phyloP scores from a whole-genome alignment of 2,888 invertebrate species.

The Germaria angustata region DNA sequence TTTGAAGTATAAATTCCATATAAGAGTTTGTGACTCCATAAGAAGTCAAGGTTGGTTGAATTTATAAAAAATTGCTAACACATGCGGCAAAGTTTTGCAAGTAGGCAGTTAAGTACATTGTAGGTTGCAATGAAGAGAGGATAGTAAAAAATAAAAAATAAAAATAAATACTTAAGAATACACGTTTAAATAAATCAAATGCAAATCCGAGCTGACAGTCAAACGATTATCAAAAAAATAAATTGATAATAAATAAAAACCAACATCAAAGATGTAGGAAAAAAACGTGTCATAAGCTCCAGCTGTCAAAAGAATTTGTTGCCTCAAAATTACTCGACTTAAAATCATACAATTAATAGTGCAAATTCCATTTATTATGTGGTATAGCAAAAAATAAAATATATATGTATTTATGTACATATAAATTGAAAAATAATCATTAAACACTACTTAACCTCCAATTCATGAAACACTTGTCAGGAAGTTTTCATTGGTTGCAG shows the following conservation, averaged over 20 bases:
- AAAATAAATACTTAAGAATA: background rate
- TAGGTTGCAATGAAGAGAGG: slow-evolving; percentile 46
- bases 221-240: too few relatives aligned
- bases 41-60: slow-evolving; percentile 26
- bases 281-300: background rate
- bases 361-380: too few relatives aligned
- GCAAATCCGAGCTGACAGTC: background rate
- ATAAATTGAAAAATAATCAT: background rate
- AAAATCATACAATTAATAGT: background rate
- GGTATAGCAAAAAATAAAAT: too few relatives aligned
- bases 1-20: too few relatives aligned
- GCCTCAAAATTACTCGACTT: background rate
- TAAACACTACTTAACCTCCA: slow-evolving; percentile 46
- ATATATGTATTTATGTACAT: background rate
- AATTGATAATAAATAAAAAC: too few relatives aligned
- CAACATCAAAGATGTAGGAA: too few relatives aligned
- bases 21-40: slow-evolving; percentile 16
- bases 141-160: background rate
- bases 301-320: background rate
- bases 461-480: slow-evolving; percentile 38
- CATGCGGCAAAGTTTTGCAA: slow-evolving; percentile 6
- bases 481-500: slow-evolving; percentile 30
- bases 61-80: background rate
- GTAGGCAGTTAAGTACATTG: slow-evolving; percentile 50
- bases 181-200: background rate